Conservation (phyloP, 1,140 invertebrate species). For the Aporrectodea caliginosa region DNA sequence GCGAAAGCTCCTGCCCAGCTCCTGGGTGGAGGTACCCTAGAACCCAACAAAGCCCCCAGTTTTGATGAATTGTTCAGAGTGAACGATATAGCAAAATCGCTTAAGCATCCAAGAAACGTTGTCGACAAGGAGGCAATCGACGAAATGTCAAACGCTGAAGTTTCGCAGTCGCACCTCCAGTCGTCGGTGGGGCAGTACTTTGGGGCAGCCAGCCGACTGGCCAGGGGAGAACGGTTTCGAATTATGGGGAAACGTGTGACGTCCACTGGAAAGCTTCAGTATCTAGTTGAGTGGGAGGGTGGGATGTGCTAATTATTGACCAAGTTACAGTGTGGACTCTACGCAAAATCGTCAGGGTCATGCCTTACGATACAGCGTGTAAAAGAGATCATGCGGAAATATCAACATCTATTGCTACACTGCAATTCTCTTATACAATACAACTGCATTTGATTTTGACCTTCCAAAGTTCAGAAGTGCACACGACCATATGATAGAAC, state of each 20-base stretch:
- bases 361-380: too few relatives aligned
- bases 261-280: background rate
- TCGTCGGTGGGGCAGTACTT: background rate
- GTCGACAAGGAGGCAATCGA: background rate
- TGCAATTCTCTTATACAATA: too few relatives aligned
- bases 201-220: background rate
- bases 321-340: too few relatives aligned
- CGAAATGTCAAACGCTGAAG: background rate
- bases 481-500: too few relatives aligned
- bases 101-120: background rate
- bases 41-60: background rate
- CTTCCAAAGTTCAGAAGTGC: too few relatives aligned
- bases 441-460: too few relatives aligned
- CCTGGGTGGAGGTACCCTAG: background rate
- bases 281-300: background rate
- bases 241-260: background rate
- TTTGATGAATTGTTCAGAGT: background rate
- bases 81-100: background rate
- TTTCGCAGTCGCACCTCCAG: background rate
- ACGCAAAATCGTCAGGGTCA: too few relatives aligned
- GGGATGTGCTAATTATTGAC: too few relatives aligned
- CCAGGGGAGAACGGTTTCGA: background rate
- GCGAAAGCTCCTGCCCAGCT: background rate
- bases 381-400: too few relatives aligned
- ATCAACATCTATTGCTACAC: too few relatives aligned